Evolutionary conservation across 1,140 invertebrate species (phyloP), one percentile per base, ranked within the genome.

Genomic region (Zeugodacus cucurbitae): DNA sequence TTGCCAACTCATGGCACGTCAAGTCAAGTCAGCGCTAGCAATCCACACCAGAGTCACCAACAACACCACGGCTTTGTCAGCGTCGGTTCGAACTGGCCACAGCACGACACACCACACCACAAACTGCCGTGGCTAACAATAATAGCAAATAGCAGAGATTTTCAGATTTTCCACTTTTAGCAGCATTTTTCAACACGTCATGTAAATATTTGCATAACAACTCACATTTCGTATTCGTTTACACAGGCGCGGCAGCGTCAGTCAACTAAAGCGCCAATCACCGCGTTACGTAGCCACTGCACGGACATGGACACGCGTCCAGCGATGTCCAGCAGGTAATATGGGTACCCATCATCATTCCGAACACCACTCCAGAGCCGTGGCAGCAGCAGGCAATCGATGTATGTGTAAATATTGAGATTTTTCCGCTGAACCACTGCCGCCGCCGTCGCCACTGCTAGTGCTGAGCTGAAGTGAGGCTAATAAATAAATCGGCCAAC

Each of bases 111-210:
- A 54, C 3, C 37, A 41, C 34, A 17, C 10, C 29, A 37, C 10
- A 11, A 34, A 54, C 8, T 54, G 74, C 74, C 41, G 34, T 22
- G 67, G 17, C 67, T 74, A 32, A 37, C 67, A 74, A 74, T 32
- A 44, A 82, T 54, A 82, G 74, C 41, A 48, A 82, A 82, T 22
- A 48, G 22, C 74, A 82, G 74, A 82, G 74, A 82, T 82, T 82
- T 82, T n/a, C 37, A 82, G 74, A 82, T 82, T 82, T 82, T 82
- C 74, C 41, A 82, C 74, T 82, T 82, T 82, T 82, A 82, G 74
- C 44, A 82, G 74, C 7, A 82, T 82, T 82, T 82, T 86, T 86
- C 57, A 86, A 86, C 85, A 86, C 85, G 85, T 86, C 85, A 86
- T 86, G 85, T 34, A 86, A 86, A 86, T 86, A 86, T 86, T 86